Percentiles rank a stretch among this genome's conserved stretches.
Evolutionary conservation across 2,888 invertebrate species (phyloP).

Genomic region (Perizoma flavofasciatum): DNA sequence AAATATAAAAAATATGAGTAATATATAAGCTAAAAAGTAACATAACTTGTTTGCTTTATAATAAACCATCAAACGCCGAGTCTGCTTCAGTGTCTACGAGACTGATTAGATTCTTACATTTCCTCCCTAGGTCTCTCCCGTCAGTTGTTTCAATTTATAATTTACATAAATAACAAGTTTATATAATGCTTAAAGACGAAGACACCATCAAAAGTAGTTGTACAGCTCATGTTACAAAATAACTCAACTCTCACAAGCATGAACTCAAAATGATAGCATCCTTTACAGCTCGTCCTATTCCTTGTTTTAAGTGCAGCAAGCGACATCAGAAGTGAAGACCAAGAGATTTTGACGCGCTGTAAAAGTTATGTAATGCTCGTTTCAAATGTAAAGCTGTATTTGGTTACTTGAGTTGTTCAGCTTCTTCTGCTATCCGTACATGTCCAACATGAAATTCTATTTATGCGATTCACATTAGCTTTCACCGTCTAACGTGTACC

Average conservation of each 20-base stretch:
- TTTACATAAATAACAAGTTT: conserved; percentile 40
- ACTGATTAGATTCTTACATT: conserved; percentile 13
- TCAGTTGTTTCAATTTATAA: conserved; percentile 41
- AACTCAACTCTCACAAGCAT: too few species aligned
- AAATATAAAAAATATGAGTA: neutral
- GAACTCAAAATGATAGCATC: too few species aligned
- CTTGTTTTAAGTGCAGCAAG: too few species aligned
- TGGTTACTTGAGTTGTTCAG: conserved; percentile 27
- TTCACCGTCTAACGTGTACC: conserved; percentile 59
- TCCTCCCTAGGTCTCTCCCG: conserved; percentile 32
- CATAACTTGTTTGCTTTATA: conserved; percentile 1
- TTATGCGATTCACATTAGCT: conserved; percentile 68
- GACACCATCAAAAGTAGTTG: neutral
- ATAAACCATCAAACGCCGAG: neutral
- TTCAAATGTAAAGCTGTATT: neutral
- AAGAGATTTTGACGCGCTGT: too few species aligned
- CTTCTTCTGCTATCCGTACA: conserved; percentile 39
- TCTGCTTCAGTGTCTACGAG: conserved; percentile 15
- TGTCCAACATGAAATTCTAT: conserved; percentile 65
- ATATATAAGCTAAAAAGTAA: neutral
- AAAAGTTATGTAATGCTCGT: neutral
- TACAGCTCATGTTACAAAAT: neutral
- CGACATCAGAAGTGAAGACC: too few species aligned
- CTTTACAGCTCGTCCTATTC: too few species aligned
- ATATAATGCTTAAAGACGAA: too few species aligned